phyloP scores from a whole-genome alignment of 2,113 vertebrate species.

The Siphamia tubifer region DNA sequence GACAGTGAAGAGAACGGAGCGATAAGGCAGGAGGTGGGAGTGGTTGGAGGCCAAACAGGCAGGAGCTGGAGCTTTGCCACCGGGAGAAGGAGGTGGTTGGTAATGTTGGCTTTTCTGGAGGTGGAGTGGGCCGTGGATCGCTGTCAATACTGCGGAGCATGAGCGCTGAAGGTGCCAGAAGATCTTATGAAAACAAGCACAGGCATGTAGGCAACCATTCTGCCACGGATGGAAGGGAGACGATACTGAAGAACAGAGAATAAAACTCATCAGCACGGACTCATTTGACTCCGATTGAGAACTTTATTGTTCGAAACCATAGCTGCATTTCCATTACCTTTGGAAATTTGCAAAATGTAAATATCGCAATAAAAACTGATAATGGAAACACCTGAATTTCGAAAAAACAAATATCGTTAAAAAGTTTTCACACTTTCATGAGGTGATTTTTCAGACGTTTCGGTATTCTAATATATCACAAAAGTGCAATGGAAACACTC shows the following conservation, averaged over 20 bases:
- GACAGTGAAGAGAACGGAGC: constrained; percentile 27
- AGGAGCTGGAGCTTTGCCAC: constrained; percentile 62
- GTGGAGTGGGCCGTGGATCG: constrained; percentile 62
- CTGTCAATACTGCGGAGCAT: constrained; percentile 40
- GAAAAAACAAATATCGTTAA: no score
- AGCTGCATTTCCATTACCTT: no score
- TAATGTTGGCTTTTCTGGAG: constrained; percentile 62
- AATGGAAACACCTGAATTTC: no score
- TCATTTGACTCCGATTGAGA: no score
- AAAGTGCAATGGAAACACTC: no score
- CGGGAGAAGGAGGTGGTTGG: constrained; percentile 59
- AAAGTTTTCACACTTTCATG: no score
- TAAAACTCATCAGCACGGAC: no score
- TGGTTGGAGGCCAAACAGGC: constrained; percentile 44
- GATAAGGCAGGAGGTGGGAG: constrained; percentile 55
- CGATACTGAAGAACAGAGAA: neutral
- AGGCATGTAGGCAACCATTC: constrained; percentile 30
- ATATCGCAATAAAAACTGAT: no score
- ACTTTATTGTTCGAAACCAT: no score
- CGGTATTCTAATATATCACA: no score
- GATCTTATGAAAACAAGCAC: constrained; percentile 41
- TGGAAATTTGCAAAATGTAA: no score
- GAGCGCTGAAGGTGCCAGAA: constrained; percentile 44
- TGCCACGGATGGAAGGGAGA: constrained; percentile 2
- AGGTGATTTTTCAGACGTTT: no score